phyloP scores from a whole-genome alignment of 2,888 invertebrate genomes.

The Cataglyphis livida region DNA sequence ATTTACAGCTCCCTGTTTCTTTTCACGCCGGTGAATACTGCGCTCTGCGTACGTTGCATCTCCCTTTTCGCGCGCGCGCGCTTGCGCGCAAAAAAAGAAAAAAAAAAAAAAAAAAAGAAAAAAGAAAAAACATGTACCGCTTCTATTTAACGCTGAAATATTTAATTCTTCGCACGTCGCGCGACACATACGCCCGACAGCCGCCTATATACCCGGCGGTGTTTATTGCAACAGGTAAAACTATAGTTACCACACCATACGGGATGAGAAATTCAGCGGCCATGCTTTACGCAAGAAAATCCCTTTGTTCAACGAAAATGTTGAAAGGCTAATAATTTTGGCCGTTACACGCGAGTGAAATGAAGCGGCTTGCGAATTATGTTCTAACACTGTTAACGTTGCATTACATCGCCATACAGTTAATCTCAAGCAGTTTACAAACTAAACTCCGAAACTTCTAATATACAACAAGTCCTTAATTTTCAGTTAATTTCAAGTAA shows the following conservation, averaged over 20 bases:
- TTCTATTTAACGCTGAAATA: constrained; percentile 44
- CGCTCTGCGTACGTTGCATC: background rate
- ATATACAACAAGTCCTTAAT: constrained; percentile 22
- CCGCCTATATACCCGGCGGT: background rate
- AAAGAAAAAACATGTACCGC: constrained; percentile 26
- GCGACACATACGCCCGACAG: background rate
- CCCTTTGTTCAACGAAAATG: constrained; percentile 6
- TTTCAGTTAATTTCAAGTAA: constrained; percentile 39
- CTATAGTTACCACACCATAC: background rate
- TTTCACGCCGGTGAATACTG: background rate
- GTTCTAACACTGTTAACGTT: constrained; percentile 16
- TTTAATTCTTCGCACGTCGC: constrained; percentile 25
- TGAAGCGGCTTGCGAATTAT: constrained; percentile 11
- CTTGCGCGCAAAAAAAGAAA: background rate
- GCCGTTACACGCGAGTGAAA: background rate
- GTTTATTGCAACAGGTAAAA: constrained; percentile 44
- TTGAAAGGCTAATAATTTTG: constrained; percentile 5
- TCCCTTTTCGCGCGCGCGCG: background rate
- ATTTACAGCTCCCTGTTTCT: constrained; percentile 3
- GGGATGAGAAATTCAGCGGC: background rate
- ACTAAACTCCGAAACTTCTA: constrained; percentile 43
- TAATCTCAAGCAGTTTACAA: constrained; percentile 44
- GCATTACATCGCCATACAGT: constrained; percentile 17
- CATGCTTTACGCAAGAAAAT: background rate
- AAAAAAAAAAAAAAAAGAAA: constrained; percentile 21